Evolutionary conservation across 2,113 vertebrate species (phyloP).

Genomic region (Solea senegalensis): DNA sequence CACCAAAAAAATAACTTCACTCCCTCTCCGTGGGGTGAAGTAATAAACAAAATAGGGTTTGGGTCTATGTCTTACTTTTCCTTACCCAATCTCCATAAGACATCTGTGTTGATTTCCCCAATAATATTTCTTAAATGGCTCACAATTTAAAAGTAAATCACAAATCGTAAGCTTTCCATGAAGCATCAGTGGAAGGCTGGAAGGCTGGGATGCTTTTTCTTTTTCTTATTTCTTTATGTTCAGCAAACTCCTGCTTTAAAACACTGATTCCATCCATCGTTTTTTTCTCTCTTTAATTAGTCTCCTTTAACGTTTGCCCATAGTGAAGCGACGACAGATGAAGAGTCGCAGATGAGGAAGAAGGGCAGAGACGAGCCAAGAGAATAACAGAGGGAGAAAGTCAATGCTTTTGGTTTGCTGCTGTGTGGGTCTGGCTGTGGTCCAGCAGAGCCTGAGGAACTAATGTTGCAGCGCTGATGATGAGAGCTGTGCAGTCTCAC

Average conservation of each 20-base stretch:
- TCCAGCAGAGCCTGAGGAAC: slow-evolving; percentile 53
- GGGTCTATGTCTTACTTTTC: no score
- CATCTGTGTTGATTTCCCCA: no score
- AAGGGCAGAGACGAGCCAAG: slow-evolving; percentile 1
- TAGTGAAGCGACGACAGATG: slow-evolving; percentile 2
- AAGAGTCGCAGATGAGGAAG: slow-evolving; percentile 14
- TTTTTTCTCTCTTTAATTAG: not conserved
- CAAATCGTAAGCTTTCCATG: no score
- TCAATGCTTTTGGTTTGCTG: slow-evolving; percentile 25
- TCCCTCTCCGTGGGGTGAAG: no score
- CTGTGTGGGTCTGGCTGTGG: slow-evolving; percentile 46
- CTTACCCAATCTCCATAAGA: no score
- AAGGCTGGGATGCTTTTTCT: not conserved
- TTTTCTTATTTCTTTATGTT: not conserved
- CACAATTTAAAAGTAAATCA: not conserved
- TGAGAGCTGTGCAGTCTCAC: slow-evolving; percentile 38
- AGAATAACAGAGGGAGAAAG: slow-evolving; percentile 25
- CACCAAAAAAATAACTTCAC: no score
- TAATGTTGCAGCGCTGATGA: slow-evolving; percentile 66
- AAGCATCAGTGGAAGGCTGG: not conserved
- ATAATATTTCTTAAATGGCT: not conserved
- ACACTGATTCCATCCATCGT: not conserved
- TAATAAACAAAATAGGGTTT: no score
- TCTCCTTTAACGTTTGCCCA: not conserved
- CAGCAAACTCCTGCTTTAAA: slow-evolving; percentile 2